phyloP scores from a whole-genome alignment of 2,888 invertebrate species.

The Cepaea hortensis region DNA sequence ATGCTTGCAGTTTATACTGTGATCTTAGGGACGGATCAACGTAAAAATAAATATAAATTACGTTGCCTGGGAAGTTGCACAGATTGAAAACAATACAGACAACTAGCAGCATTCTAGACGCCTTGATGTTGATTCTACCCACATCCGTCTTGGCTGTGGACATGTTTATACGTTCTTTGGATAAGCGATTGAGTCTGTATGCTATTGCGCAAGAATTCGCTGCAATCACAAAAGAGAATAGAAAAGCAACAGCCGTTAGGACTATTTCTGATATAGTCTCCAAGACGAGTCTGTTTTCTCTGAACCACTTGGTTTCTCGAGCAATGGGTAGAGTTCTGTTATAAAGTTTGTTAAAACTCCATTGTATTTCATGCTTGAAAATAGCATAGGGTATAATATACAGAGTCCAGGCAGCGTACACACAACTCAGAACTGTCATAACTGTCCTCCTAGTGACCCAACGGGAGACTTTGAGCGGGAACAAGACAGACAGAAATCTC shows the following conservation, averaged over 20 bases:
- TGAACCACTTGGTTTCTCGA: background rate
- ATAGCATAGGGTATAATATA: background rate
- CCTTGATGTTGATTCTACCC: background rate
- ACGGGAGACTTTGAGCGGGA: background rate
- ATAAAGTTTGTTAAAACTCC: background rate
- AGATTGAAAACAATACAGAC: background rate
- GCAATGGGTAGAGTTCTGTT: background rate
- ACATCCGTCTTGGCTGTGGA: background rate
- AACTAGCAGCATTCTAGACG: slow-evolving; percentile 1
- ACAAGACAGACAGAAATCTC: slow-evolving; percentile 8
- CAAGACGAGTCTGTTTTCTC: background rate
- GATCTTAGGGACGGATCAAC: background rate
- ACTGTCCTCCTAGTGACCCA: background rate
- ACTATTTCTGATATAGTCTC: background rate
- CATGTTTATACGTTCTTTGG: background rate
- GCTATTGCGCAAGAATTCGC: background rate
- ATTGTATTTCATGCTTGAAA: background rate
- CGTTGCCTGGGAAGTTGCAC: background rate
- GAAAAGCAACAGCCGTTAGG: background rate
- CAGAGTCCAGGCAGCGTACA: background rate
- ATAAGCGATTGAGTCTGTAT: background rate
- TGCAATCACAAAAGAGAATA: background rate
- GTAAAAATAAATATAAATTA: background rate
- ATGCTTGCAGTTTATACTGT: background rate
- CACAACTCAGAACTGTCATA: background rate